Percentiles rank a stretch among this genome's conserved stretches.
Evolutionary conservation across 2,113 vertebrate genomes (phyloP).

Genomic region (Peucedramus taeniatus): DNA sequence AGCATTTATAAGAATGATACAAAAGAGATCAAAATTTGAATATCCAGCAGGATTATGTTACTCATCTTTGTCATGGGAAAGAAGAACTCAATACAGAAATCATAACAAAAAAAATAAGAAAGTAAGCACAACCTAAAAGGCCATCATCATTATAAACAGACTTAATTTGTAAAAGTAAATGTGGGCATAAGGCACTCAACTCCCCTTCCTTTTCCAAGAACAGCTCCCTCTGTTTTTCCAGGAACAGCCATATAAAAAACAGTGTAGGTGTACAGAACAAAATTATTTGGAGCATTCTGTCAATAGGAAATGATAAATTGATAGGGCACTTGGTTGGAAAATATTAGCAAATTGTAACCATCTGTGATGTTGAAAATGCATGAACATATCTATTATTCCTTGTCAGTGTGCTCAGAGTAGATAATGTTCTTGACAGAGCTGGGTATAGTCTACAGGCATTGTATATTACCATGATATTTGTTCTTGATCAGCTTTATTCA

Average conservation of each 20-base stretch:
- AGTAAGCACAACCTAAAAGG: background rate
- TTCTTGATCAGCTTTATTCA: background rate
- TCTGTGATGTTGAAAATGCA: background rate
- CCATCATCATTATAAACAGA: background rate
- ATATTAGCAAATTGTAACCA: background rate
- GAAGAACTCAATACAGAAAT: background rate
- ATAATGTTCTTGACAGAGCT: background rate
- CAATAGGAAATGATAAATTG: background rate
- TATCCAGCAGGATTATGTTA: background rate
- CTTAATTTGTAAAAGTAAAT: background rate
- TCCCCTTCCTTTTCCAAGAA: background rate
- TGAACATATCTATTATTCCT: background rate
- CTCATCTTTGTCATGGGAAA: background rate
- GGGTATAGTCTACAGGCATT: background rate
- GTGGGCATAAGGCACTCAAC: background rate
- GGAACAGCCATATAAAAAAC: background rate
- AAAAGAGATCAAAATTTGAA: constrained; percentile 4
- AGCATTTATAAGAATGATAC: background rate
- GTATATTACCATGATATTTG: background rate
- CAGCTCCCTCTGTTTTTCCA: background rate
- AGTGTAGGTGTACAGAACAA: background rate
- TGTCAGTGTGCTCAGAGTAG: background rate
- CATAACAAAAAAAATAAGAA: background rate
- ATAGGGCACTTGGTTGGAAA: background rate
- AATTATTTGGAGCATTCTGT: background rate